Evolutionary conservation across 2,888 invertebrate genomes (phyloP), one percentile per base, ranked within the genome.

Genomic region (Chrysodeixis includens): DNA sequence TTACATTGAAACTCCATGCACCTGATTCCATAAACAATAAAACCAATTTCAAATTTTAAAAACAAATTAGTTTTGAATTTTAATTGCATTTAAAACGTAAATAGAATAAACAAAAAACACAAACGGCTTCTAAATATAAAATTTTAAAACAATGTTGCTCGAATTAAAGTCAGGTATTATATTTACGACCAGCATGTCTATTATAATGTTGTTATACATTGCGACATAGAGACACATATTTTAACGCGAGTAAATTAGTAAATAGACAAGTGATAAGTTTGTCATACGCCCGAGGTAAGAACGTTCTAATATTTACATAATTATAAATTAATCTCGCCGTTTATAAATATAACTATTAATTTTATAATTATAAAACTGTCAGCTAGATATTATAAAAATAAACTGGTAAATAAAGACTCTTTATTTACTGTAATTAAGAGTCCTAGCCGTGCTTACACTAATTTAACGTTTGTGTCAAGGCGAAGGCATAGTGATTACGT

Each of bases 381-480:
- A 40, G 1, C n/a, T 40, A n/a, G n/a, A 5, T 40, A n/a, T n/a
- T n/a, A 40, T n/a, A n/a, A 40, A 40, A n/a, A 9, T 46, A 18
- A 46, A 9, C 16, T 46, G 8, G 18, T 18, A 16, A 16, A 16
- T 18, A 46, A 16, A 16, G 3, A 46, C 16, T 46, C 16, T 46
- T 46, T 18, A 46, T 46, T 49, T 49, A 49, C 46, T n/a, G n/a
- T n/a, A 20, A 32, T 26, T 16, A 32, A 30, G 58, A 46, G n/a
- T 56, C 26, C n/a, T 14, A 54, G 46, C 35, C 44, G 55, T 32
- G 49, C 60, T 68, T 32, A 59, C 59, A 55, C 46, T 59, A 77
- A 77, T 70, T 70, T 65, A 52, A 49, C 56, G 81, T 67, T 62
- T 64, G 52, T 78, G 69, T 80, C 78, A 80, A 80, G 78, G 78